Base-by-base conservation (phyloP, 2,113 vertebrate genomes). In the Bujurquina vittata region DNA sequence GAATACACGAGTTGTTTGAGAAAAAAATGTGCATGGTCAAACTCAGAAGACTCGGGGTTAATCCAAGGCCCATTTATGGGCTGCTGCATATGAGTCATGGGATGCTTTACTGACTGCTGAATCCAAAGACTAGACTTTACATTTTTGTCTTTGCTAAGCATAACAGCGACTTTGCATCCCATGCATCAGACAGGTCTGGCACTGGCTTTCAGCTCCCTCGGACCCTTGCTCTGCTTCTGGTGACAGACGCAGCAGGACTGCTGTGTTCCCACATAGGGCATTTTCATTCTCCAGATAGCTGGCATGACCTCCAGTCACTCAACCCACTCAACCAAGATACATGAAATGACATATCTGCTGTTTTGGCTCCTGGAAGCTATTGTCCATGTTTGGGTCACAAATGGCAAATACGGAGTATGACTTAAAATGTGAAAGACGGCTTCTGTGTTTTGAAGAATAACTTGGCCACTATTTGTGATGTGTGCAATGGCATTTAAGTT, bases 401-500 rank as follows among this genome's bases (percentile, higher is more conserved):
- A 75, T 33, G 63, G 29, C 77, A 29, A 58, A 35, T 75, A 60
- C 23, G 7, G 14, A 77, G 31, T 62, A 22, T 63, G 40, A 77
- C 79, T 78, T 81, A 9, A 83, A 81, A 69, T 80, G 18, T 83
- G 58, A 84, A 86, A 90, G 56, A 82, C 33, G 18, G 86, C 31
- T 61, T 74, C 20, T 1, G 8, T 54, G 26, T 77, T 89, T 85
- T 81, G 65, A 61, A 61, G 65, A 91, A 84, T 77, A 77, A 86
- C 80, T 84, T 57, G 23, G 56, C 65, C 12, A 61, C 75, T 88
- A 35, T 89, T 79, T 84, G 62, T 89, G 80, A 89, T 88, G 92
- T 92, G 87, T 91, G 91, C 93, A 94, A 91, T 93, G 94, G 89
- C 88, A 92, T 94, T 92, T 89, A 90, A 91, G 86, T 79, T 75